These are phyloP conservation scores for Montipora foliosa DNA, from an alignment of 64 coral and sea anemone species.

Conservation along the genomic window DNA sequence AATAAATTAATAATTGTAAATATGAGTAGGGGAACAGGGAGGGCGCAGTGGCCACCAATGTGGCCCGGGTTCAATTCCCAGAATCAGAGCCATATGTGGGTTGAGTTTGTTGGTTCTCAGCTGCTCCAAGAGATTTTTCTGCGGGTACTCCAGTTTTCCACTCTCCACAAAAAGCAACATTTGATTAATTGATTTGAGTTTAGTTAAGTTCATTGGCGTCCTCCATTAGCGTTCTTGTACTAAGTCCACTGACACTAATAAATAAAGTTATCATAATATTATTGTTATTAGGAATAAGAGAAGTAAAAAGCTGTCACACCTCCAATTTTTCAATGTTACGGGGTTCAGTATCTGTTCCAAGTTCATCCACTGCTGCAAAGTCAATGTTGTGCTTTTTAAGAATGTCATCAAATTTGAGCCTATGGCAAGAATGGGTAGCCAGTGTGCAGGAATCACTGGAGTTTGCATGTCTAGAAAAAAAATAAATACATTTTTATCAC, in stretches of 20 bases:
- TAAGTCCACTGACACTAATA: neutral
- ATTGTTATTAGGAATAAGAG: neutral
- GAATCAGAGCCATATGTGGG: too few species aligned
- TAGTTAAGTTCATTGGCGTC: too few species aligned
- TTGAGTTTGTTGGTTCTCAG: too few species aligned
- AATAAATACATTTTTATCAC: neutral
- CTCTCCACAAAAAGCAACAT: too few species aligned
- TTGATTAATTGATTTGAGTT: too few species aligned
- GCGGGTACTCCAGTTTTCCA: too few species aligned
- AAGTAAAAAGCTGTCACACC: neutral
- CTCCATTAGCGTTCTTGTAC: neutral
- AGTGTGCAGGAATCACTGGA: conserved; percentile 66
- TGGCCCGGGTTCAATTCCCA: too few species aligned
- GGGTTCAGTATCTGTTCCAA: conserved; percentile 28
- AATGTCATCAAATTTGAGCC: conserved; percentile 83
- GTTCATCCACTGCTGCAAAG: conserved; percentile 78
- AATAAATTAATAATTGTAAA: too few species aligned
- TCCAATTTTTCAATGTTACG: conserved; percentile 41
- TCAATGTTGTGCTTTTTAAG: conserved; percentile 80
- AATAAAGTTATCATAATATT: neutral
- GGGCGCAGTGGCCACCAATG: too few species aligned
- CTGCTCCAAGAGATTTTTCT: too few species aligned
- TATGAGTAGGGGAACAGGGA: too few species aligned
- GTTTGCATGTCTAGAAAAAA: conserved; percentile 23
- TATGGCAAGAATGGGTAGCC: conserved; percentile 85